phyloP scores from a whole-genome alignment of 2,113 vertebrate species.

The Noturus placidus region DNA sequence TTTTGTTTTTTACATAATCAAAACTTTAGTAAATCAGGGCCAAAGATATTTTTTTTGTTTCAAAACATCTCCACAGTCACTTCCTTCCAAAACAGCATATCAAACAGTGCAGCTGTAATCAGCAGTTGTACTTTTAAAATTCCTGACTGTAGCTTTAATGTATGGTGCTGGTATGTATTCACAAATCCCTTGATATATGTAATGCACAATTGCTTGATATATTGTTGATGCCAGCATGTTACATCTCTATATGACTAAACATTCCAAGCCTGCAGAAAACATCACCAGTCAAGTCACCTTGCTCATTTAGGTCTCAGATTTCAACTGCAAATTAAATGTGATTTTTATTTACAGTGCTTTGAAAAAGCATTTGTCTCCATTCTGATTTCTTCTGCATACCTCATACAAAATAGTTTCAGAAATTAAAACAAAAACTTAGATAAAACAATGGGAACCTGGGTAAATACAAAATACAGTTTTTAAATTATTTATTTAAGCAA shows the following conservation, averaged over 20 bases:
- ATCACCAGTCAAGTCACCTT: background rate
- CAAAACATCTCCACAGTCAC: background rate
- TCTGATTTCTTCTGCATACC: too few relatives aligned
- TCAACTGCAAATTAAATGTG: constrained; percentile 2
- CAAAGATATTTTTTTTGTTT: background rate
- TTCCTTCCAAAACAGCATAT: background rate
- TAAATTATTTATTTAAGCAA: too few relatives aligned
- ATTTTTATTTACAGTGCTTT: background rate
- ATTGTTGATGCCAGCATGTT: constrained; percentile 26
- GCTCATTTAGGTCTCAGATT: background rate
- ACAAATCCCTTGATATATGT: background rate
- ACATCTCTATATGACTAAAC: background rate
- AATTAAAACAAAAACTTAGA: too few relatives aligned
- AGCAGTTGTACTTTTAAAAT: background rate
- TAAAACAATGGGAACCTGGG: too few relatives aligned
- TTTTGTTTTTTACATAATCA: background rate
- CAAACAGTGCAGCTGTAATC: background rate
- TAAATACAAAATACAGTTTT: too few relatives aligned
- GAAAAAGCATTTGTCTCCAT: too few relatives aligned
- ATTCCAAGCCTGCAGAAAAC: constrained; percentile 7
- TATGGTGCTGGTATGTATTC: constrained; percentile 3
- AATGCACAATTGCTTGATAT: background rate
- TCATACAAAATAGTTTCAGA: too few relatives aligned
- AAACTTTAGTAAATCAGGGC: background rate
- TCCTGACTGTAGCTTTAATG: constrained; percentile 25